phyloP scores from a whole-genome alignment of 2,888 invertebrate genomes.

The Tinea semifulvella region DNA sequence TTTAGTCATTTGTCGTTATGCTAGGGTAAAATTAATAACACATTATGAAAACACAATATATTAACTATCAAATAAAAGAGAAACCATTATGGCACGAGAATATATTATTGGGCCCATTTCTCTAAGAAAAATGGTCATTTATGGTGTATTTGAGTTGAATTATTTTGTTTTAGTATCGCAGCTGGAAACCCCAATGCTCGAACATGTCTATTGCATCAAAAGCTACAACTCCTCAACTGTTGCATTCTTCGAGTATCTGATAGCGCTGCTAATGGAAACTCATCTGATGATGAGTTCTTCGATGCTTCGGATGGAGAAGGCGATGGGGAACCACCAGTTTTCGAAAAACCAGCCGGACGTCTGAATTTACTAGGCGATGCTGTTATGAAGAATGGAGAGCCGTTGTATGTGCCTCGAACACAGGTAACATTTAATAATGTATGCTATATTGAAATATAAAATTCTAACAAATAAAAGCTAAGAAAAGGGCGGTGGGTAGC shows the following conservation, averaged over 20 bases:
- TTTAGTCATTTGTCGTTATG: too few species aligned
- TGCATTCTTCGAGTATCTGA: constrained; percentile 72
- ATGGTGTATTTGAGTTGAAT: constrained; percentile 14
- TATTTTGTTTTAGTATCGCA: constrained; percentile 70
- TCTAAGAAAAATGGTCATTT: too few species aligned
- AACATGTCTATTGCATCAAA: constrained; percentile 93
- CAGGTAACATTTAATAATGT: too few species aligned
- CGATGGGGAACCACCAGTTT: constrained; percentile 51
- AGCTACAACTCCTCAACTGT: constrained; percentile 87
- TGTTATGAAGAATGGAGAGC: constrained; percentile 46
- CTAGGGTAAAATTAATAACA: too few species aligned
- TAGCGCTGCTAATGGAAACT: constrained; percentile 46
- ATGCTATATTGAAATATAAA: too few species aligned
- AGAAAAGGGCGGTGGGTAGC: too few species aligned
- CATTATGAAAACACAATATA: too few species aligned
- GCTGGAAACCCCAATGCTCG: constrained; percentile 86
- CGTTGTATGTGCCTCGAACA: constrained; percentile 50
- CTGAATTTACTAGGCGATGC: constrained; percentile 43
- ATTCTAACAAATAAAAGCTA: too few species aligned
- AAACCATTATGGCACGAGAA: too few species aligned
- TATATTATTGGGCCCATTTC: too few species aligned
- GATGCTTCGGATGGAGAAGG: constrained; percentile 74
- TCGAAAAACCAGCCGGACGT: constrained; percentile 49
- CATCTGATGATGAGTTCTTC: constrained; percentile 78
- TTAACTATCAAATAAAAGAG: too few species aligned